Percentiles rank a stretch among this genome's conserved stretches.
These are phyloP conservation scores for Megaleporinus macrocephalus DNA, from an alignment of 2,113 vertebrate genomes.

Conservation along the genomic window DNA sequence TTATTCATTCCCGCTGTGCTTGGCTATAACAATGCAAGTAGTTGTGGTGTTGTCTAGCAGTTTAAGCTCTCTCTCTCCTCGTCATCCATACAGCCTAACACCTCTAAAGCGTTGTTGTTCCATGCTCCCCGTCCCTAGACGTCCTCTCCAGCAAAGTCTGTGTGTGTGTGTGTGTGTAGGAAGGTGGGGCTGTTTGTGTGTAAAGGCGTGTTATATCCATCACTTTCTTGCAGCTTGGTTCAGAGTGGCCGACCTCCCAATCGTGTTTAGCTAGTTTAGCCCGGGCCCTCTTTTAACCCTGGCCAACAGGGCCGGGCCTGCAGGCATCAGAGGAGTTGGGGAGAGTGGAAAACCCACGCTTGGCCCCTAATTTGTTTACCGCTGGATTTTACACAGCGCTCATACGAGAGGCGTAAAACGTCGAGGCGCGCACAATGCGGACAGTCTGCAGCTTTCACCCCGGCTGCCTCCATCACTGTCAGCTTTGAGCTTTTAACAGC, in stretches of 20 bases:
- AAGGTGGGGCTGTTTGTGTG: conserved; percentile 25
- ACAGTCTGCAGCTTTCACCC: conserved; percentile 46
- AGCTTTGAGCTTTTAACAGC: conserved; percentile 32
- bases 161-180: conserved; percentile 4
- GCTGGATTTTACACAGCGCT: conserved; percentile 49
- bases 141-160: too few species aligned
- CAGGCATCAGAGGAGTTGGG: conserved; percentile 48
- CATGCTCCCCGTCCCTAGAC: not conserved
- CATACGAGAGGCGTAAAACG: conserved; percentile 47
- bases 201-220: conserved; percentile 46
- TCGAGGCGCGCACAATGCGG: conserved; percentile 20
- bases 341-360: conserved; percentile 36
- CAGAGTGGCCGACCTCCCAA: conserved; percentile 47
- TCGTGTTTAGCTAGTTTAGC: conserved; percentile 50
- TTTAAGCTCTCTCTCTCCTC: not conserved
- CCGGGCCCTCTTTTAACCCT: conserved; percentile 43
- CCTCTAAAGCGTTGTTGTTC: not conserved
- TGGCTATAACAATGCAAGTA: too few species aligned
- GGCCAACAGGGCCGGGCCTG: conserved; percentile 48
- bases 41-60: not conserved
- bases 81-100: not conserved
- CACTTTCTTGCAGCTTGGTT: conserved; percentile 41
- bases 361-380: conserved; percentile 58
- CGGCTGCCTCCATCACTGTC: conserved; percentile 37
- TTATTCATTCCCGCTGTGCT: too few species aligned